A percentile compares a stretch with the other conserved stretches of the same genome.
Evolutionary conservation across 2,888 invertebrate species (phyloP).

Genomic region (Aquatica leii): DNA sequence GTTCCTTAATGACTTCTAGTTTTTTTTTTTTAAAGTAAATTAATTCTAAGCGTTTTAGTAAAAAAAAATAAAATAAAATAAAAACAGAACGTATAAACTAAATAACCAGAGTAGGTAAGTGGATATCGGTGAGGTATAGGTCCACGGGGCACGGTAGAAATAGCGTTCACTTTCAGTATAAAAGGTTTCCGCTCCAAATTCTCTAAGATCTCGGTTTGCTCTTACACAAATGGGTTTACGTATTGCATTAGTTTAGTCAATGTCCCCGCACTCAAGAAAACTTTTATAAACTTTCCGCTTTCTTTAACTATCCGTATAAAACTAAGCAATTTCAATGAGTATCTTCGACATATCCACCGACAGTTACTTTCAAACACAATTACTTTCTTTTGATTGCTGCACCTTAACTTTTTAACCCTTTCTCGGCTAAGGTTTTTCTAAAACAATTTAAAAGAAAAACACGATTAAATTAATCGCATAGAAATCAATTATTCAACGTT

Average conservation of each 20-base stretch:
- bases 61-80: conserved; percentile 7
- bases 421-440: background rate
- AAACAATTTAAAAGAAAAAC: background rate
- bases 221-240: conserved; percentile 44
- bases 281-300: conserved; percentile 40
- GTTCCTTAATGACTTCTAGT: too few relatives aligned
- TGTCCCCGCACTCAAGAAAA: conserved; percentile 39
- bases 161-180: conserved; percentile 46
- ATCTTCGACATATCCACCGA: conserved; percentile 19
- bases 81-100: conserved; percentile 31
- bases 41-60: conserved; percentile 12
- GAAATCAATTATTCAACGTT: background rate
- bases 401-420: background rate
- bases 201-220: conserved; percentile 44
- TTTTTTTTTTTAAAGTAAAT: too few relatives aligned
- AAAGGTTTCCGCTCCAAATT: conserved; percentile 50
- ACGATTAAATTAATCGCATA: background rate
- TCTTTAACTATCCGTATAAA: conserved; percentile 41
- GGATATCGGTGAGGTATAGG: conserved; percentile 32
- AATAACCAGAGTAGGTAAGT: conserved; percentile 35
- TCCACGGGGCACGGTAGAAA: conserved; percentile 32
- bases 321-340: conserved; percentile 27
- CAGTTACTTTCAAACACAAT: conserved; percentile 4
- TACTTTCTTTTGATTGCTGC: background rate
- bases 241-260: conserved; percentile 44